A percentile compares a stretch with the other conserved stretches of the same genome.
These are phyloP conservation scores for Calephelis nemesis DNA, from an alignment of 1,140 invertebrate genomes.

Conservation along the genomic window DNA sequence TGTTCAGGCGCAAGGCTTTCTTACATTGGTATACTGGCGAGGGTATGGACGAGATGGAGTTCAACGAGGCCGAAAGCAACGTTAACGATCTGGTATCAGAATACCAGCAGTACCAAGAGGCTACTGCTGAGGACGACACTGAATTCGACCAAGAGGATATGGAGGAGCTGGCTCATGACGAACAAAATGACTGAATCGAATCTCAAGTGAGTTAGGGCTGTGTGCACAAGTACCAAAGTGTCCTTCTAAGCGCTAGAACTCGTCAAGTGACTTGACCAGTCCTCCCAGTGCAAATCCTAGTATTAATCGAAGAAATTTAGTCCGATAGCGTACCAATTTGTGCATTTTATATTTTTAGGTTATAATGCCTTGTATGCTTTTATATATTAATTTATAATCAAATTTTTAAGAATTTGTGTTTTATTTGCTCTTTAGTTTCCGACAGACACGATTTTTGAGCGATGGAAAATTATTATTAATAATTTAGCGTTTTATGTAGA, in stretches of 20 bases:
- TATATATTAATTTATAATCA: slow-evolving; percentile 76
- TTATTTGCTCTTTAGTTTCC: slow-evolving; percentile 18
- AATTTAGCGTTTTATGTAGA: too few relatives aligned
- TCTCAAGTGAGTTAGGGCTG: slow-evolving; percentile 5
- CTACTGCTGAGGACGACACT: slow-evolving; percentile 83
- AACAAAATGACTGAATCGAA: slow-evolving; percentile 51
- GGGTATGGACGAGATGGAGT: slow-evolving; percentile 88
- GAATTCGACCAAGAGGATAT: slow-evolving; percentile 81
- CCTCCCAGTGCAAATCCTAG: slow-evolving; percentile 46
- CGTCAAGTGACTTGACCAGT: slow-evolving; percentile 48
- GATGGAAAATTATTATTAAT: too few relatives aligned
- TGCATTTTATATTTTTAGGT: slow-evolving; percentile 71
- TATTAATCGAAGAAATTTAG: slow-evolving; percentile 48
- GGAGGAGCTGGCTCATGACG: slow-evolving; percentile 66
- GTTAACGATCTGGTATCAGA: slow-evolving; percentile 68
- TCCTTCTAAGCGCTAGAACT: slow-evolving; percentile 41
- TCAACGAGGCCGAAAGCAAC: slow-evolving; percentile 87
- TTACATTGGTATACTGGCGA: too few relatives aligned
- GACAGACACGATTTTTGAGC: not conserved
- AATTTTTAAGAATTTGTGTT: slow-evolving; percentile 55
- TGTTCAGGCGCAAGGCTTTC: too few relatives aligned
- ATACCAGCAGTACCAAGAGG: slow-evolving; percentile 95
- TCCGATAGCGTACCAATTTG: slow-evolving; percentile 62
- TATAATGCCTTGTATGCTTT: slow-evolving; percentile 68
- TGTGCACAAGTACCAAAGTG: slow-evolving; percentile 42